Conservation (phyloP, 2,888 invertebrate genomes). For the Corbicula japonica region DNA sequence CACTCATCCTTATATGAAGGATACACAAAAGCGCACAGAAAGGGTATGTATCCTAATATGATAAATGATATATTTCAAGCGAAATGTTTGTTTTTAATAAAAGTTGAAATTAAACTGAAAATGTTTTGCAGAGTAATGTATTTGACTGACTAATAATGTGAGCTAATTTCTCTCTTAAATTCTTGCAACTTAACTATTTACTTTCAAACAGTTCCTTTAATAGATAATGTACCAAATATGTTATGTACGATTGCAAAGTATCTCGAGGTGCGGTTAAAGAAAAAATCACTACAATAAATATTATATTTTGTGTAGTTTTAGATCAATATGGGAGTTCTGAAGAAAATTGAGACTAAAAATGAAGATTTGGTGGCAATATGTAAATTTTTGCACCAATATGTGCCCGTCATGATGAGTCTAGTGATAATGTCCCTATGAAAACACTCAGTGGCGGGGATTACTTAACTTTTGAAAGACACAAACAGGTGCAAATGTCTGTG, state of each 20-base stretch:
- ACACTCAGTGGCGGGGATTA: slow-evolving; percentile 38
- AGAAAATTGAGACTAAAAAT: slow-evolving; percentile 49
- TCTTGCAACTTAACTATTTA: neutral
- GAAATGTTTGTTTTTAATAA: too few relatives aligned
- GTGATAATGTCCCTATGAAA: slow-evolving; percentile 16
- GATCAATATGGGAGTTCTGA: slow-evolving; percentile 43
- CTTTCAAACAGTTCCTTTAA: neutral
- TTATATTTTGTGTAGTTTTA: neutral
- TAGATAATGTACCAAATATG: neutral
- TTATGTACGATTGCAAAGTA: neutral
- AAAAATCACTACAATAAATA: neutral
- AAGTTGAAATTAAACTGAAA: too few relatives aligned
- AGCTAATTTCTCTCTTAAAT: neutral
- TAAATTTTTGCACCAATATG: slow-evolving; percentile 42
- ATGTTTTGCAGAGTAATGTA: too few relatives aligned
- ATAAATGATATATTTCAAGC: neutral
- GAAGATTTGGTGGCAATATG: slow-evolving; percentile 52
- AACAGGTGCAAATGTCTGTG: slow-evolving; percentile 28
- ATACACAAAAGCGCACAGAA: slow-evolving; percentile 16
- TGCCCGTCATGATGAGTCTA: slow-evolving; percentile 39
- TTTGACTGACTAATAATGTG: neutral
- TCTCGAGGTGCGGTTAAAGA: slow-evolving; percentile 8
- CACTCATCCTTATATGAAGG: slow-evolving; percentile 23
- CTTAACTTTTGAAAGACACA: slow-evolving; percentile 41
- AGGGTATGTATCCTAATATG: slow-evolving; percentile 19